These are phyloP conservation scores for Eudasyphora cyanicolor DNA, from an alignment of 2,888 invertebrate genomes.

Conservation along the genomic window DNA sequence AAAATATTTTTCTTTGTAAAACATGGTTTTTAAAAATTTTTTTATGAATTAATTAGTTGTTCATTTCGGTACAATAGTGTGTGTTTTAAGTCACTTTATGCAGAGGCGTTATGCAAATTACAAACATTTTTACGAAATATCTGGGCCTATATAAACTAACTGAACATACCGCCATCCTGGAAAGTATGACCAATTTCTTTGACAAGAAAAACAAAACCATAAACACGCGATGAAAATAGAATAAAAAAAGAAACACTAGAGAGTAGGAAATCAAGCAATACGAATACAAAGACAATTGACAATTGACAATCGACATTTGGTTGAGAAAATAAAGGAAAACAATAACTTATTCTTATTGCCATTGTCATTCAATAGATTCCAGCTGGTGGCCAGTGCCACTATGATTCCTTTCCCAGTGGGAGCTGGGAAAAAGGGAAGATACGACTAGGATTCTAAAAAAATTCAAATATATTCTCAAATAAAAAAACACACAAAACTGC, in stretches of 20 bases:
- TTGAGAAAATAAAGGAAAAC: slow-evolving; percentile 18
- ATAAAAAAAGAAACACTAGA: slow-evolving; percentile 34
- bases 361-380: slow-evolving; percentile 15
- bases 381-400: neutral
- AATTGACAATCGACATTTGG: too few species aligned
- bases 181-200: neutral
- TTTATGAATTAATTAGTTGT: too few species aligned
- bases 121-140: too few species aligned
- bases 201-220: slow-evolving; percentile 26
- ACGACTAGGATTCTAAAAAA: slow-evolving; percentile 8
- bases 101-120: too few species aligned
- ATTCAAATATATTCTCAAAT: slow-evolving; percentile 25
- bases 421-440: neutral
- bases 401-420: neutral
- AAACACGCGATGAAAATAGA: slow-evolving; percentile 11
- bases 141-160: too few species aligned
- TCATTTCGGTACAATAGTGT: too few species aligned
- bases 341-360: slow-evolving; percentile 36
- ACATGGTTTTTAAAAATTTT: too few species aligned
- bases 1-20: too few species aligned
- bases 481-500: neutral
- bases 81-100: too few species aligned
- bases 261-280: slow-evolving; percentile 33
- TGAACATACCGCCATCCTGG: neutral
- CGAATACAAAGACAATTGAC: slow-evolving; percentile 35